Conservation (phyloP, 2,113 vertebrate species). For the Myrmecobius fasciatus region DNA sequence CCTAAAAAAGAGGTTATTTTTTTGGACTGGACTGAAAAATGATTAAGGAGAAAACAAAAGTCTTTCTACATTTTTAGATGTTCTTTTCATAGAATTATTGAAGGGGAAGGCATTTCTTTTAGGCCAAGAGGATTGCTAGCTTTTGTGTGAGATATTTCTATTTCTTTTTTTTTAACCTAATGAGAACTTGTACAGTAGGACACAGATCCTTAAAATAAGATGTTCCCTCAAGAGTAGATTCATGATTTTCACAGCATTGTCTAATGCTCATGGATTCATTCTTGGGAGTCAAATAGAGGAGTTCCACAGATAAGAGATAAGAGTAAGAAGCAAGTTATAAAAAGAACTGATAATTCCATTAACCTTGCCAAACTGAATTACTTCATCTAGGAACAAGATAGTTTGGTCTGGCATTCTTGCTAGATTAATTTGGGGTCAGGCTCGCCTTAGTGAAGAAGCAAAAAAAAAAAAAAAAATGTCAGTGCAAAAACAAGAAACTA, state of each 20-base stretch:
- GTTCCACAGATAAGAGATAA: not conserved
- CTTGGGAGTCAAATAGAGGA: not conserved
- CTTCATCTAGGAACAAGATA: not conserved
- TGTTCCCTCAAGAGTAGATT: not conserved
- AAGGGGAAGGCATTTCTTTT: no score
- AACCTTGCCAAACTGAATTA: not conserved
- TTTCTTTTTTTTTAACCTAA: not conserved
- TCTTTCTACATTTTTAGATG: constrained; percentile 4
- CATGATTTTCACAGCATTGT: not conserved
- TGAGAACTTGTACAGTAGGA: not conserved
- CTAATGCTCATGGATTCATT: not conserved
- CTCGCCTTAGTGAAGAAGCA: not conserved
- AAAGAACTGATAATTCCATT: not conserved
- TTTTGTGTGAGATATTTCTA: not conserved
- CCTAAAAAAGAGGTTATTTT: not conserved
- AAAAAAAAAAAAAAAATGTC: not conserved
- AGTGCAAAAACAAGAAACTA: not conserved
- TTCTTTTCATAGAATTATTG: not conserved
- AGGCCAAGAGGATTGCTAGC: not conserved
- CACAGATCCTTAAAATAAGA: not conserved
- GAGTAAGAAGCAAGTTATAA: not conserved
- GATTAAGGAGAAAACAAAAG: not conserved
- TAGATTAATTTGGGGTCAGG: not conserved
- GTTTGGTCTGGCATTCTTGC: not conserved
- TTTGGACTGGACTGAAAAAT: constrained; percentile 20